These are phyloP conservation scores for Lutjanus erythropterus DNA, from an alignment of 2,113 vertebrate genomes.

Conservation along the genomic window DNA sequence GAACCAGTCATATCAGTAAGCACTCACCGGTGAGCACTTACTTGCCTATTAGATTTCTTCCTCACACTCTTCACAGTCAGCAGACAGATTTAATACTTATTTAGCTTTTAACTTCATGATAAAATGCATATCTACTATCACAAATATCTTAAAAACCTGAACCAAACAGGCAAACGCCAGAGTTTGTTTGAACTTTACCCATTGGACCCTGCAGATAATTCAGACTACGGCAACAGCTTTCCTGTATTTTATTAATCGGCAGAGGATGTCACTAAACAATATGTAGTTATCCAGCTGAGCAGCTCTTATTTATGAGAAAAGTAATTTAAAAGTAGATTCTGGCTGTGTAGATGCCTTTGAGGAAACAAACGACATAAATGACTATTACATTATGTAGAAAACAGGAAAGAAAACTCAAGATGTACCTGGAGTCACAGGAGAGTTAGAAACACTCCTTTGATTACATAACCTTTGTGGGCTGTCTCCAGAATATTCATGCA, in stretches of 20 bases:
- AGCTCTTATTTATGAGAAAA: slow-evolving; percentile 1
- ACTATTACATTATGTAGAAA: slow-evolving; percentile 5
- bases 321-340: neutral
- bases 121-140: neutral
- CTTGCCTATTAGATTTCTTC: neutral
- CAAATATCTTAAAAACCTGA: too few relatives aligned
- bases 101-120: neutral
- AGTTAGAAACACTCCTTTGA: neutral
- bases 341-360: neutral
- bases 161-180: too few relatives aligned
- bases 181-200: neutral
- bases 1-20: neutral
- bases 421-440: neutral
- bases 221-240: neutral
- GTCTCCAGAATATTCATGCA: neutral
- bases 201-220: neutral
- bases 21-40: neutral
- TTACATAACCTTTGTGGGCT: neutral
- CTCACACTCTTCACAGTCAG: neutral
- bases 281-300: neutral
- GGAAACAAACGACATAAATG: slow-evolving; percentile 6
- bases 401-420: neutral
- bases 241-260: neutral
- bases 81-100: neutral
- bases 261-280: neutral